Base-by-base conservation (phyloP, 2,797 vertebrate species). In the Micrastur ruficollis region DNA sequence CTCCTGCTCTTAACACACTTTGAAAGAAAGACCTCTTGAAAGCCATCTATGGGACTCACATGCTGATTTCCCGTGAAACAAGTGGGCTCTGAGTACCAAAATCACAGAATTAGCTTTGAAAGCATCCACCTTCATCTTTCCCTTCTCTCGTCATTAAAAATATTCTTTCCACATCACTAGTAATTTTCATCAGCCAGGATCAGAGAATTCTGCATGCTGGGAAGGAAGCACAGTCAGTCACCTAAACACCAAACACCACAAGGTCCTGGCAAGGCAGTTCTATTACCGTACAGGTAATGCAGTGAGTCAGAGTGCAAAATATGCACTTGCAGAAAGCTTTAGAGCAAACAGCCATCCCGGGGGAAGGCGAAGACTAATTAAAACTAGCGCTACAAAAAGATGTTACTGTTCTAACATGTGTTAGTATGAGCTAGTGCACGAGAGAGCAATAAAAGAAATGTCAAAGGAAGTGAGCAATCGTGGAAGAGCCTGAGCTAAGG, bases 331-430 rank as follows among this genome's bases (percentile, higher is more conserved):
- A 95, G 78, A 6, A 86, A 78, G 93, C 90, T 96, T 65, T 29
- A 58, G 67, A 96, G 72, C 74, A 89, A 86, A 21, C 71, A 89
- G 42, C 21, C 34, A 6, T 55, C 86, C 93, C 91, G 29, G 50
- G 92, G 92, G 94, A 97, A 89, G 58, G 38, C 9, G 68, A 46
- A 74, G 56, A 83, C 89, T 94, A 93, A 97, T 96, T 97, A 93
- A 95, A 96, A 88, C 11, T 42, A 55, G 46, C 0, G 42, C 79
- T 97, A 91, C 89, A 92, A 78, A 94, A 83, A 92, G 93, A 93
- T 79, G 75, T 44, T 89, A 80, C 86, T 93, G 81, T 83, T 97
- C 74, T 36, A 91, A 95, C 90, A 74, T 2, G 84, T 95, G 88
- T 92, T 93, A 50, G 56, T 9, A 52, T 6, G 84, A 94, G 95